Evolutionary conservation across 2,888 invertebrate species (phyloP).

Genomic region (Aphodius granarius): DNA sequence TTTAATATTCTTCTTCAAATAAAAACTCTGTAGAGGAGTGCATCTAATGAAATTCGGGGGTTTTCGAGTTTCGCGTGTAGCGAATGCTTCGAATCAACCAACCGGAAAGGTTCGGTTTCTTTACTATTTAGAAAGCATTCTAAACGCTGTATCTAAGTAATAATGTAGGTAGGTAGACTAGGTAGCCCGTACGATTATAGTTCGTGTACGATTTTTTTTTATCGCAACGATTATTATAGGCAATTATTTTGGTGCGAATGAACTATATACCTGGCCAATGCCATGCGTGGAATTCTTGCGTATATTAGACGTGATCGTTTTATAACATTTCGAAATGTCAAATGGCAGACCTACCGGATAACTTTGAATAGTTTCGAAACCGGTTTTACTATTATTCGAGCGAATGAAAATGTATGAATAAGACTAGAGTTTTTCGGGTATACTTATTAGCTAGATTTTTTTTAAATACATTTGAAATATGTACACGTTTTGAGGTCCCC

Average conservation of each 20-base stretch:
- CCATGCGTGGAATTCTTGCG: not conserved
- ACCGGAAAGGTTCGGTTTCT: not conserved
- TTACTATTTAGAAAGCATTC: not conserved
- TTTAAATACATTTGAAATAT: too few species aligned
- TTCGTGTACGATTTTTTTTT: not conserved
- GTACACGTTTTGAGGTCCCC: too few species aligned
- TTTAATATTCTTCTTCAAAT: not conserved
- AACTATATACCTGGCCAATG: not conserved
- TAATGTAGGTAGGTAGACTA: not conserved
- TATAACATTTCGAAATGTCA: not conserved
- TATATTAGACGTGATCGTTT: not conserved
- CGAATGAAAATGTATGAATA: not conserved
- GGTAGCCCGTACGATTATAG: not conserved
- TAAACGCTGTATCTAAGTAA: not conserved
- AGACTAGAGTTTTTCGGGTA: not conserved
- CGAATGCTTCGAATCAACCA: not conserved
- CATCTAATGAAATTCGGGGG: not conserved
- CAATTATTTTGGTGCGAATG: not conserved
- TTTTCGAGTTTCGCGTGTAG: not conserved
- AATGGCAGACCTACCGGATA: not conserved
- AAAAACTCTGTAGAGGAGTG: not conserved
- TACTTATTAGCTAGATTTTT: too few species aligned
- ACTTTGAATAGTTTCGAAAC: not conserved
- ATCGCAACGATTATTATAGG: not conserved
- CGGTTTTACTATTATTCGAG: not conserved